Evolutionary conservation across 1,140 invertebrate genomes (phyloP).

Genomic region (Hormaphis cornu): DNA sequence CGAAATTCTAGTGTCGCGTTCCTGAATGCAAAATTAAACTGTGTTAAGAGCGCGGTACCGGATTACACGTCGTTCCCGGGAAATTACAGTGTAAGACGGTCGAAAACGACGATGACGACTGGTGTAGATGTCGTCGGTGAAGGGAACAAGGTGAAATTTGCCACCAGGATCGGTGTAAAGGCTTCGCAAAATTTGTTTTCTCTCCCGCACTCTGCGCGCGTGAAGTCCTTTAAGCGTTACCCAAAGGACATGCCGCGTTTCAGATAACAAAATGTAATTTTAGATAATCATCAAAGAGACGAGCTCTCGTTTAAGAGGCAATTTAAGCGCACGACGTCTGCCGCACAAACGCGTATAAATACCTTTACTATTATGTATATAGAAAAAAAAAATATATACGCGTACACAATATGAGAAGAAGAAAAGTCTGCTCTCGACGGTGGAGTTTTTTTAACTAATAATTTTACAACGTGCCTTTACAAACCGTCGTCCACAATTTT

Average conservation of each 20-base stretch:
- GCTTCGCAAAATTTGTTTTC: neutral
- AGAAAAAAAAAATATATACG: too few species aligned
- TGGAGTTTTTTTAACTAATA: neutral
- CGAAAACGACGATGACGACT: neutral
- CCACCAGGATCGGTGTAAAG: neutral
- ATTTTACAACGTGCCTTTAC: neutral
- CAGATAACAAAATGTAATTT: constrained; percentile 32
- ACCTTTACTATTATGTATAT: too few species aligned
- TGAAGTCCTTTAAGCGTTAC: constrained; percentile 17
- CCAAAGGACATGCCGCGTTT: constrained; percentile 7
- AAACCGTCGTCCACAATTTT: neutral
- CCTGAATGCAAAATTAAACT: too few species aligned
- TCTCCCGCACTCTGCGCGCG: neutral
- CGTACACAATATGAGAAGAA: neutral
- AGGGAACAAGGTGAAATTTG: neutral
- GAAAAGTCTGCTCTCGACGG: neutral
- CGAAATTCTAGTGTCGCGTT: too few species aligned
- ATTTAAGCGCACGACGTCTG: constrained; percentile 9
- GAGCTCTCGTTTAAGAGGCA: constrained; percentile 31
- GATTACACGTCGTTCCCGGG: neutral
- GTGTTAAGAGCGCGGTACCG: too few species aligned
- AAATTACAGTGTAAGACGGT: neutral
- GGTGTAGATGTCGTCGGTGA: neutral
- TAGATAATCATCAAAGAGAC: constrained; percentile 31
- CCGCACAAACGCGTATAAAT: neutral